Base-by-base conservation (phyloP, 2,113 vertebrate species). In the Muscicapa adusta region DNA sequence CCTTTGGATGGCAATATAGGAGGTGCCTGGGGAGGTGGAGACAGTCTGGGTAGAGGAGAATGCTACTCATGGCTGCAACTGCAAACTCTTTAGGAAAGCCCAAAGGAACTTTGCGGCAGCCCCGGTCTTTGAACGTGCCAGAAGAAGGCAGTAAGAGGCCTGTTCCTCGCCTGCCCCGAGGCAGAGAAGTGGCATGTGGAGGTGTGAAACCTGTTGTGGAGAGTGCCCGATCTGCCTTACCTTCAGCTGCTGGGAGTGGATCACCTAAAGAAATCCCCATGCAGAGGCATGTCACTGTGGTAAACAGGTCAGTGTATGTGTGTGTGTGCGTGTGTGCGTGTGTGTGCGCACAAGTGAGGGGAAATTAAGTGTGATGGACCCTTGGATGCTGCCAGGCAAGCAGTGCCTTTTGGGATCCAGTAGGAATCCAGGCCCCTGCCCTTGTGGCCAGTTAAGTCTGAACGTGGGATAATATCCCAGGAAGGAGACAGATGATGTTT, bases 61-160 rank as follows among this genome's bases (percentile, higher is more conserved):
- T 5, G 3, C 9, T 82, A 48, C 63, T 95, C 24, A 96, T 9
- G 1, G 19, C 40, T 95, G 9, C 25, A 2, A 66, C 58, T 97
- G 26, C 45, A 40, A 85, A 92, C 75, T 94, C 85, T 84, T 62
- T 80, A 99, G 99, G 97, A 61, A 98, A 95, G 65, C 98, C 98
- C 33, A 98, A 98, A 95, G 98, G 98, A 45, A 98, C 98, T 47
- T 97, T 99, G 86, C 97, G 99, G 43, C 98, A 99, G 82, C 99
- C 99, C 10, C 96, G 95, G 50, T 92, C 97, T 80, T 67, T 91
- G 94, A 97, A 74, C 54, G 7, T 88, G 12, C 48, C 61, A 58
- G 94, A 62, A 85, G 94, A 61, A 86, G 85, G 96, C 88, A 96
- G 86, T 91, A 96, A 89, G 90, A 98, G 86, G 83, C 84, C 97